Conservation (phyloP, 2,797 vertebrate species). For the Xiphophorus birchmanni region DNA sequence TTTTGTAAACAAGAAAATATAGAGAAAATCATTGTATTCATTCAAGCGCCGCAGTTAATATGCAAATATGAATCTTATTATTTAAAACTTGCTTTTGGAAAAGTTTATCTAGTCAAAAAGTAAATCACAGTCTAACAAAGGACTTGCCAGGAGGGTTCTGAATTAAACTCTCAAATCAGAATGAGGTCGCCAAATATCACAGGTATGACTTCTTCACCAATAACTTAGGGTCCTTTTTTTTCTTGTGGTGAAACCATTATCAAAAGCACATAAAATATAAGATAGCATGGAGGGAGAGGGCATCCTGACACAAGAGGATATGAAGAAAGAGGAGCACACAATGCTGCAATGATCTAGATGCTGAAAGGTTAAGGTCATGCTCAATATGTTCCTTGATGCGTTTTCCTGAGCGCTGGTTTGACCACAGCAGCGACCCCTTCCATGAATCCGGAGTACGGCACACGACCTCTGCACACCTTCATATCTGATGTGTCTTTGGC, state of each 20-base stretch:
- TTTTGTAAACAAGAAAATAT: conserved; percentile 7
- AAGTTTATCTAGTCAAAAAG: not conserved
- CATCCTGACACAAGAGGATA: not conserved
- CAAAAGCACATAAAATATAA: conserved; percentile 13
- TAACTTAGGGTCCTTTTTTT: conserved; percentile 1
- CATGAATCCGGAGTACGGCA: conserved; percentile 12
- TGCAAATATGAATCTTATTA: not conserved
- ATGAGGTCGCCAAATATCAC: conserved; percentile 12
- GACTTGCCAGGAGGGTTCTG: not conserved
- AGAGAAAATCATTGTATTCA: conserved; percentile 1
- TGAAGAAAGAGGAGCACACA: not conserved
- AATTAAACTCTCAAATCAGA: conserved; percentile 11
- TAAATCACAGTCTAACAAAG: not conserved
- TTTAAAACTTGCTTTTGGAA: not conserved
- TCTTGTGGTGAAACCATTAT: not conserved
- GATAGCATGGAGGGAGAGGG: not conserved
- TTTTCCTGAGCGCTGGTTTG: not conserved
- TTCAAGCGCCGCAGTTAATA: not conserved
- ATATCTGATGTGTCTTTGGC: conserved; percentile 32
- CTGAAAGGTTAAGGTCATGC: conserved; percentile 16
- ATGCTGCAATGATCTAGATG: not conserved
- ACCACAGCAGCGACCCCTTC: conserved; percentile 13
- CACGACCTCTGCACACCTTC: conserved; percentile 44
- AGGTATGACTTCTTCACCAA: conserved; percentile 9
- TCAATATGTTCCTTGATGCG: not conserved